Conservation (phyloP, 1,140 invertebrate genomes). For the Bemisia tabaci region DNA sequence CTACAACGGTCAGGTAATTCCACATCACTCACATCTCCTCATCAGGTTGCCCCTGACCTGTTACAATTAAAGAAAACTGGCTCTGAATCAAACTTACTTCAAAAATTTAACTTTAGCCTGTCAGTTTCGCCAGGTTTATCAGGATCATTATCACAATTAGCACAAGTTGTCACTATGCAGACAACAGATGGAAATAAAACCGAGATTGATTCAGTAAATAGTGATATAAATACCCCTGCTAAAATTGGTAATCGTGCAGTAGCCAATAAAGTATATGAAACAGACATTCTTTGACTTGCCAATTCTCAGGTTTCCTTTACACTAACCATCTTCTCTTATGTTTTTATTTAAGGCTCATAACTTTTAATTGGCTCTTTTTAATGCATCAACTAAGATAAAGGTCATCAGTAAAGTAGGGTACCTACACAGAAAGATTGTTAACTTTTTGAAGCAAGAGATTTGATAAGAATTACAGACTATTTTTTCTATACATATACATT, state of each 20-base stretch:
- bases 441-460: no score
- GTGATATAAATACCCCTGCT: no score
- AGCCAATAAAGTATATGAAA: neutral
- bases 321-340: no score
- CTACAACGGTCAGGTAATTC: slow-evolving; percentile 42
- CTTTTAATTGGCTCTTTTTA: no score
- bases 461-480: no score
- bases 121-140: neutral
- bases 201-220: neutral
- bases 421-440: no score
- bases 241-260: neutral
- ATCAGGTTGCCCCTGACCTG: slow-evolving; percentile 35
- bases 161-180: neutral
- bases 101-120: slow-evolving; percentile 42
- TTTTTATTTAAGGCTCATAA: no score
- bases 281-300: neutral
- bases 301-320: neutral
- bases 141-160: neutral
- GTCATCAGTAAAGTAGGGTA: no score
- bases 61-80: slow-evolving; percentile 69
- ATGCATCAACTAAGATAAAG: no score
- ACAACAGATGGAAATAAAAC: neutral
- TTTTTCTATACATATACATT: no score
- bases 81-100: slow-evolving; percentile 72
- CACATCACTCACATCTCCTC: slow-evolving; percentile 32